phyloP scores from a whole-genome alignment of 2,113 vertebrate species.

The Psittacula cyanocephala region DNA sequence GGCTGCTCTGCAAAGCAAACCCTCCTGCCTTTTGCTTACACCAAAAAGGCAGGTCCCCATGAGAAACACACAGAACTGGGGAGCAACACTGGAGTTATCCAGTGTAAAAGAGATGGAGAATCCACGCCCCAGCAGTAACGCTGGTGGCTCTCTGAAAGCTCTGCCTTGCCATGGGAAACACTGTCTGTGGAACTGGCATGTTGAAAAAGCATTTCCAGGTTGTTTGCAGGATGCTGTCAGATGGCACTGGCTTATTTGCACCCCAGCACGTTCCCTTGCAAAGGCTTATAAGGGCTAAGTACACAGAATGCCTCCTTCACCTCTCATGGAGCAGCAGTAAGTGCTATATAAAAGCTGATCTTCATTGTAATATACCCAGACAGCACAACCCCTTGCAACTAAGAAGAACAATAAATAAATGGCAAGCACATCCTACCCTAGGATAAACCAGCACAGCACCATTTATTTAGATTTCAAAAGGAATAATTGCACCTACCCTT shows the following conservation, averaged over 20 bases:
- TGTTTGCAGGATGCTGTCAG: not conserved
- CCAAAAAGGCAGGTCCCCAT: not conserved
- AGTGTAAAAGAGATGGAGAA: not conserved
- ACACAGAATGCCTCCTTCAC: not conserved
- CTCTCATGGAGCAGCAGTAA: not conserved
- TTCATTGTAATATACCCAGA: not conserved
- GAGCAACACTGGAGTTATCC: not conserved
- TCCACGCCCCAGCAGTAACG: accelerated
- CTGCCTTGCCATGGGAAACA: not conserved
- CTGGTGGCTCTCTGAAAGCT: not conserved
- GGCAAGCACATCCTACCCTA: not conserved
- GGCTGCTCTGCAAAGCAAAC: not conserved
- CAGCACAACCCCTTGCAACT: not conserved
- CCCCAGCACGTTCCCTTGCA: not conserved
- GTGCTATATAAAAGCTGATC: not conserved
- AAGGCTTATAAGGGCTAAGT: not conserved
- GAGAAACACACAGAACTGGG: not conserved
- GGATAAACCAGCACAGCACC: constrained; percentile 13
- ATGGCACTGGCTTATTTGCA: not conserved
- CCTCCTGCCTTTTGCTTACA: not conserved
- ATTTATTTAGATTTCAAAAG: constrained; percentile 49
- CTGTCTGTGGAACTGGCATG: not conserved
- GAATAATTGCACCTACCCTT: constrained; percentile 51
- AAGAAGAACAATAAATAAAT: constrained; percentile 31
- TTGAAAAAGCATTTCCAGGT: not conserved